phyloP scores from a whole-genome alignment of 2,888 invertebrate genomes.

The Melieria omissa region DNA sequence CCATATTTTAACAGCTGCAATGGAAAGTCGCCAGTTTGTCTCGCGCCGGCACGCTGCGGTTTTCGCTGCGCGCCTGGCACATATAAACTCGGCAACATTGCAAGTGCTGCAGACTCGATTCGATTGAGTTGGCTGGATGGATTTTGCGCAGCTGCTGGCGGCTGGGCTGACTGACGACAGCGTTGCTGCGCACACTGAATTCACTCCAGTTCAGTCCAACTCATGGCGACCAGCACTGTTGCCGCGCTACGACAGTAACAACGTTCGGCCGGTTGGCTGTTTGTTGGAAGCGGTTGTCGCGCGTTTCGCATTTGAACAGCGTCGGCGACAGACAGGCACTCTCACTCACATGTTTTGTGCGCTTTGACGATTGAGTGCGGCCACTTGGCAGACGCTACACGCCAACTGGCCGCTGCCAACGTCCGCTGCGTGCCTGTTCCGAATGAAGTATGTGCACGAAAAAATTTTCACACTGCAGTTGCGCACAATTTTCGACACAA shows the following conservation, averaged over 20 bases:
- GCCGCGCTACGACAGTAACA: background rate
- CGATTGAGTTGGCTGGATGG: constrained; percentile 27
- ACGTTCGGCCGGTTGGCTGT: background rate
- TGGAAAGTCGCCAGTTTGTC: constrained; percentile 30
- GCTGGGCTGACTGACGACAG: background rate
- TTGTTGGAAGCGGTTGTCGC: background rate
- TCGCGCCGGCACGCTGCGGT: constrained; percentile 11
- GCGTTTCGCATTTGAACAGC: background rate
- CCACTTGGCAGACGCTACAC: constrained; percentile 2
- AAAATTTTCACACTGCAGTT: constrained; percentile 7
- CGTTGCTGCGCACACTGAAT: background rate
- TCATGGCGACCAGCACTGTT: background rate
- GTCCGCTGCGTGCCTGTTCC: constrained; percentile 44
- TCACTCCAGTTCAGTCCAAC: too few relatives aligned
- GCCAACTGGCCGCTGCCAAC: background rate
- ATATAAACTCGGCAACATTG: constrained; percentile 59
- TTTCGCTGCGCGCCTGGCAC: constrained; percentile 48
- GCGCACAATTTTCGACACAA: too few relatives aligned
- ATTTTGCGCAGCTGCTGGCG: constrained; percentile 17
- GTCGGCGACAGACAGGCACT: background rate
- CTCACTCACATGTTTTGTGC: background rate
- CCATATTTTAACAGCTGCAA: constrained; percentile 40
- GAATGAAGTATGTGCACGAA: constrained; percentile 42
- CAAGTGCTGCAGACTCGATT: constrained; percentile 49
- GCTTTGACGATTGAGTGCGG: background rate